phyloP scores from a whole-genome alignment of 2,888 invertebrate genomes.

The Anthrax anthrax region DNA sequence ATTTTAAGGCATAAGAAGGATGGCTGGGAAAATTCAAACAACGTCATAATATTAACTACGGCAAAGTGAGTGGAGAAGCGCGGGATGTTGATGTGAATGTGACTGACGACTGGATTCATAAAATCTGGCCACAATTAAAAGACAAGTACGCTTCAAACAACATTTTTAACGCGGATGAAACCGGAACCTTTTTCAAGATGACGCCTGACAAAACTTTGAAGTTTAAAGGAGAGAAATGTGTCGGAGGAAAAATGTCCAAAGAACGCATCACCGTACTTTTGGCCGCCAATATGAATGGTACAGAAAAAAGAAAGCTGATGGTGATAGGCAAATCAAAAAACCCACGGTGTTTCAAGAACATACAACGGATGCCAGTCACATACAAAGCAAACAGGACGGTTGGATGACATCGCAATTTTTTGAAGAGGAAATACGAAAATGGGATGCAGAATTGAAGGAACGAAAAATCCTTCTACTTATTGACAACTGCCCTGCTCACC shows the following conservation, averaged over 20 bases:
- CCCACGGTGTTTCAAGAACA: neutral
- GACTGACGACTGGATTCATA: neutral
- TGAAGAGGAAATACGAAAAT: neutral
- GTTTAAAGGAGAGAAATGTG: neutral
- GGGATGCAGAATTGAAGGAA: neutral
- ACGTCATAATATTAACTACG: neutral
- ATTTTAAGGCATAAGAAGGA: neutral
- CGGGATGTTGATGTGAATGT: neutral
- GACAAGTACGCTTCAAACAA: neutral
- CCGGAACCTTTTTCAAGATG: neutral
- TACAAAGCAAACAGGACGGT: neutral
- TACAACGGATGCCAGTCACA: neutral
- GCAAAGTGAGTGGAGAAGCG: neutral
- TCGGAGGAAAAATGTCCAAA: neutral
- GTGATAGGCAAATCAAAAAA: slow-evolving; percentile 1
- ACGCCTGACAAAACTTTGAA: slow-evolving; percentile 1
- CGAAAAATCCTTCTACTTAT: neutral
- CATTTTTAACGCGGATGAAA: slow-evolving; percentile 2
- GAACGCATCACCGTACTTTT: neutral
- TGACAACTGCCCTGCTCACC: slow-evolving; percentile 1
- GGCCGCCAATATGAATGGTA: neutral
- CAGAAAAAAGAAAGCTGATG: neutral
- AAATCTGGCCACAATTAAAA: neutral
- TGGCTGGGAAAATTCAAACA: neutral
- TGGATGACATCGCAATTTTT: neutral